Evolutionary conservation across 2,797 vertebrate species (phyloP), one percentile per base, ranked within the genome.

Genomic region (Oceanodroma leucorhoa): DNA sequence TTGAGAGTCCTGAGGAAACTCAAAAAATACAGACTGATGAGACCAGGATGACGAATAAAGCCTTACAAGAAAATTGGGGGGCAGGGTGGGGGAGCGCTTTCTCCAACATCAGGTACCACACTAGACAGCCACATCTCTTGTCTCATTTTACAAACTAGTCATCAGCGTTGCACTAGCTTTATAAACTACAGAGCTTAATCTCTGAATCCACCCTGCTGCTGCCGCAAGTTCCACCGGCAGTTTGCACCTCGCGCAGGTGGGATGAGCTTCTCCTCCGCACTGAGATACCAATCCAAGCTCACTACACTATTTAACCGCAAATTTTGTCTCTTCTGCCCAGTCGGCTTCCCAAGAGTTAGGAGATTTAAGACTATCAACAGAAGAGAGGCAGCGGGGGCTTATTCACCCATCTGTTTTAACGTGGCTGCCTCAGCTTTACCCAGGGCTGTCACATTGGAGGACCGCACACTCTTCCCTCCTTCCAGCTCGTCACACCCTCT

Each of bases 141-240:
- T 16, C 41, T 75, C 26, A 26, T 27, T 82, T 82, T 41, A 75
- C 32, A 45, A 27, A n/a, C 40, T 5, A 72, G 30, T 13, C 18
- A 7, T 8, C 53, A 64, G 71, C 2, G 1, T 4, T 53, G 43
- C 34, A 30, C 5, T 3, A 53, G 22, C 0, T 76, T 53, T 82
- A 48, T 32, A 76, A 76, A 13, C 41, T 57, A 23, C 2, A 1
- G 5, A 46, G 48, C 24, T 67, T 21, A 34, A 89, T 5, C 11
- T 78, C 48, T 0, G 0, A 60, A 51, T 30, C 53, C 34, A 16
- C n/a, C 24, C 36, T 27, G 51, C 66, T 23, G 51, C 41, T 20
- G 12, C 30, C 2, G 3, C 66, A 50, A 72, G 50, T 18, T 64
- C 55, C 30, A 48, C 24, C 1, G 0, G 65, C 54, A 79, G 34